A percentile compares a stretch with the other conserved stretches of the same genome.
Conservation (phyloP, 2,797 vertebrate species). For the Phoebastria nigripes region DNA sequence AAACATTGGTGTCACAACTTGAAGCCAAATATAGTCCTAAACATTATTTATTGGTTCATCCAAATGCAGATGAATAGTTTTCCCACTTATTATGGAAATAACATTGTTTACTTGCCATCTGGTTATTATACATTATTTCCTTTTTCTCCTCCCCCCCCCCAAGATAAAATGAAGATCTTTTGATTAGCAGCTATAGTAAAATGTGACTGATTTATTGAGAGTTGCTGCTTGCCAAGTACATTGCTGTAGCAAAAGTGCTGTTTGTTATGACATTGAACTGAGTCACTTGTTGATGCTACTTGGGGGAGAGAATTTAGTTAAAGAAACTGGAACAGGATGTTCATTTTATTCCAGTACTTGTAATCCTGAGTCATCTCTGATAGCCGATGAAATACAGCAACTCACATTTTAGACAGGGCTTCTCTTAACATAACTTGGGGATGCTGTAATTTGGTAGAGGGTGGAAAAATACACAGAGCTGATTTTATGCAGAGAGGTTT, state of each 20-base stretch:
- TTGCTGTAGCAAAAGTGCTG: background rate
- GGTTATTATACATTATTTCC: background rate
- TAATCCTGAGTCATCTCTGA: slow-evolving; percentile 33
- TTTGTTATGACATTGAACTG: slow-evolving; percentile 46
- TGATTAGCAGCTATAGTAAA: slow-evolving; percentile 29
- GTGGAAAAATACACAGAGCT: background rate
- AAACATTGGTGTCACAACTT: background rate
- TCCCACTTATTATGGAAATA: slow-evolving; percentile 21
- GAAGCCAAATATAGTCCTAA: background rate
- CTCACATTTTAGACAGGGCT: background rate
- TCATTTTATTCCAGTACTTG: slow-evolving; percentile 55
- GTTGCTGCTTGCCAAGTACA: background rate
- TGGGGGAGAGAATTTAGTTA: slow-evolving; percentile 39
- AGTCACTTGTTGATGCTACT: slow-evolving; percentile 60
- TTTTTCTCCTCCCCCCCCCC: background rate
- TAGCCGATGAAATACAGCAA: background rate
- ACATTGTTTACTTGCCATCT: slow-evolving; percentile 32
- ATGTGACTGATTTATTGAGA: slow-evolving; percentile 9
- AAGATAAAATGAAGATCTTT: slow-evolving; percentile 43
- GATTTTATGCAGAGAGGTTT: background rate
- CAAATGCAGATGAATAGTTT: slow-evolving; percentile 3
- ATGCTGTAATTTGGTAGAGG: background rate
- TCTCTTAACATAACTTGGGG: slow-evolving; percentile 1
- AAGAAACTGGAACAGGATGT: slow-evolving; percentile 49
- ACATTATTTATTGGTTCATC: background rate